These are phyloP conservation scores for Cryptoblepharus egeriae DNA, from an alignment of 2,797 vertebrate species.

Conservation along the genomic window DNA sequence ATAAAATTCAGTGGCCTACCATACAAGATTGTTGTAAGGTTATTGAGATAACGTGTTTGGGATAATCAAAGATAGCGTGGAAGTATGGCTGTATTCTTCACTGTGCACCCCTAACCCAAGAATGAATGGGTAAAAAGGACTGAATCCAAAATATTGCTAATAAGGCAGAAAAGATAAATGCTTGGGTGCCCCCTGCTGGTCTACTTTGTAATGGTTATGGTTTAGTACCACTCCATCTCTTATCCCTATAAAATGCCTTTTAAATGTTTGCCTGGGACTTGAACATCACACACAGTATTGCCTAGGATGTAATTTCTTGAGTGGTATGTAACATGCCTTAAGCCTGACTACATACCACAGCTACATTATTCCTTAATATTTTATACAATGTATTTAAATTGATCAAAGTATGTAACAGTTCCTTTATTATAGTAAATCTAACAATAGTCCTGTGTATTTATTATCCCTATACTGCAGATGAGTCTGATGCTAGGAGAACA, in stretches of 20 bases:
- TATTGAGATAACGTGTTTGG: background rate
- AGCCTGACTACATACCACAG: background rate
- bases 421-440: background rate
- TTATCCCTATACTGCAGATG: background rate
- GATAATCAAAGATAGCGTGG: background rate
- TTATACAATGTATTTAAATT: no score
- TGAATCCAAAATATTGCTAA: no score
- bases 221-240: background rate
- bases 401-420: background rate
- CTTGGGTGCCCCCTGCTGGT: conserved; percentile 5
- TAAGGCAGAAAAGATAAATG: background rate
- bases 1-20: background rate
- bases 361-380: no score
- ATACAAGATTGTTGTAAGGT: background rate
- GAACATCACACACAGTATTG: background rate
- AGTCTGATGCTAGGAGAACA: background rate
- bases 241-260: background rate
- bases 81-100: background rate
- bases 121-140: no score
- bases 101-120: no score
- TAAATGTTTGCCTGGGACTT: background rate
- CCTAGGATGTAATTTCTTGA: background rate
- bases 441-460: background rate
- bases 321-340: background rate
- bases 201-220: background rate